phyloP scores from a whole-genome alignment of 2,797 vertebrate species.

The Etheostoma perlongum region DNA sequence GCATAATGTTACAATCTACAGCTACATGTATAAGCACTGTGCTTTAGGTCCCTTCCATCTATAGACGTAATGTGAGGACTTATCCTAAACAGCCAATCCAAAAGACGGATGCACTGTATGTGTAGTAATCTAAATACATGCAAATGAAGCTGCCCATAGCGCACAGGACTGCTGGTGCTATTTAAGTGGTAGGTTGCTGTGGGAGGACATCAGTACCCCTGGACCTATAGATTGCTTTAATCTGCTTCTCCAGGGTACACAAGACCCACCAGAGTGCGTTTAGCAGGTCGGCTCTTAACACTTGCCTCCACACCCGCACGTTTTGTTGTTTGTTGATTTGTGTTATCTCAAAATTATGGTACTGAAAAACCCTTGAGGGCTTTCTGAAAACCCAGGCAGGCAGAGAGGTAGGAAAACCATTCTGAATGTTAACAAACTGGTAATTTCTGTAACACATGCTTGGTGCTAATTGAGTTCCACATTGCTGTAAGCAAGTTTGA shows the following conservation, averaged over 20 bases:
- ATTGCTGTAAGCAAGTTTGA: constrained; percentile 57
- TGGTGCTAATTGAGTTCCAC: constrained; percentile 64
- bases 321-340: constrained; percentile 60
- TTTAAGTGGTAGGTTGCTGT: constrained; percentile 56
- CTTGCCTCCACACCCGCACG: constrained; percentile 41
- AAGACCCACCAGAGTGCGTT: constrained; percentile 52
- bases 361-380: constrained; percentile 44
- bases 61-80: constrained; percentile 4
- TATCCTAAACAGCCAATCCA: constrained; percentile 2
- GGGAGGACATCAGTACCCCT: constrained; percentile 46
- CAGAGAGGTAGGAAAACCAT: constrained; percentile 27
- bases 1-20: neutral
- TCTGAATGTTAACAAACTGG: constrained; percentile 58
- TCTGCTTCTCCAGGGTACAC: constrained; percentile 53
- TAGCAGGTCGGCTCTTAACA: constrained; percentile 48
- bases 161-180: constrained; percentile 41
- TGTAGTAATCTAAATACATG: constrained; percentile 32
- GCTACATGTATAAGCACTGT: neutral
- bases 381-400: constrained; percentile 43
- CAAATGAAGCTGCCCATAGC: constrained; percentile 38
- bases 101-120: neutral
- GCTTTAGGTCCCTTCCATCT: neutral
- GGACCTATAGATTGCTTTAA: constrained; percentile 43
- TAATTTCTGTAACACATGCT: constrained; percentile 65
- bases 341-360: constrained; percentile 52